Evolutionary conservation across 1,140 invertebrate species (phyloP).

Genomic region (Portunus trituberculatus): DNA sequence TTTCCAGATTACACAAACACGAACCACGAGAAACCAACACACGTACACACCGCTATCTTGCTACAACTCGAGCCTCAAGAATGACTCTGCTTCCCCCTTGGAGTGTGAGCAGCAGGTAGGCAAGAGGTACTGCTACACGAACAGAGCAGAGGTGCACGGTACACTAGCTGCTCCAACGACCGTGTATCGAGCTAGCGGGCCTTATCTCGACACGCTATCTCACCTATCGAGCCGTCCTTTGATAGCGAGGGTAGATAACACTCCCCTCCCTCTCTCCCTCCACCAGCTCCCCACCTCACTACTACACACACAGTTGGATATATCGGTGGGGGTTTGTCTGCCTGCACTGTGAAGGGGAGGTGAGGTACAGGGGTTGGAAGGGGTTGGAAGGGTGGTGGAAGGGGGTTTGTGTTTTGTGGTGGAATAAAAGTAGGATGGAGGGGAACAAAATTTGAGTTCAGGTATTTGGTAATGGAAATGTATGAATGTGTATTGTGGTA

Average conservation of each 20-base stretch:
- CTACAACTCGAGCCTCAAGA: not conserved
- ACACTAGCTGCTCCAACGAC: constrained; percentile 32
- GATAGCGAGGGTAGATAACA: constrained; percentile 42
- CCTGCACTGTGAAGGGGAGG: not conserved
- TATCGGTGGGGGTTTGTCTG: not conserved
- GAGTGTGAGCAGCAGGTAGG: not conserved
- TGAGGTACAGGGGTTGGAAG: not conserved
- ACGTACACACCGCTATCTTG: not conserved
- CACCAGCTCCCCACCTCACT: not conserved
- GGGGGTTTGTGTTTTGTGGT: not conserved
- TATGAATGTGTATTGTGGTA: too few species aligned
- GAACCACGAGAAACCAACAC: too few species aligned
- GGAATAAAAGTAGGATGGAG: not conserved
- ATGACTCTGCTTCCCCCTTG: not conserved
- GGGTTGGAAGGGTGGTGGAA: not conserved
- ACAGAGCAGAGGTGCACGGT: not conserved
- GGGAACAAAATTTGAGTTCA: too few species aligned
- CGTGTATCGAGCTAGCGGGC: constrained; percentile 38
- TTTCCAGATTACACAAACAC: too few species aligned
- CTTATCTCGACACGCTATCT: constrained; percentile 52
- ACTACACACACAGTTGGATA: not conserved
- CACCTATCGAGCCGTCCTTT: constrained; percentile 27
- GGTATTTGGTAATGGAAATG: too few species aligned
- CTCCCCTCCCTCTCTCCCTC: not conserved
- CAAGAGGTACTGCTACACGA: not conserved